Conservation (phyloP, 2,888 invertebrate genomes). For the Pristionchus arcanus region DNA sequence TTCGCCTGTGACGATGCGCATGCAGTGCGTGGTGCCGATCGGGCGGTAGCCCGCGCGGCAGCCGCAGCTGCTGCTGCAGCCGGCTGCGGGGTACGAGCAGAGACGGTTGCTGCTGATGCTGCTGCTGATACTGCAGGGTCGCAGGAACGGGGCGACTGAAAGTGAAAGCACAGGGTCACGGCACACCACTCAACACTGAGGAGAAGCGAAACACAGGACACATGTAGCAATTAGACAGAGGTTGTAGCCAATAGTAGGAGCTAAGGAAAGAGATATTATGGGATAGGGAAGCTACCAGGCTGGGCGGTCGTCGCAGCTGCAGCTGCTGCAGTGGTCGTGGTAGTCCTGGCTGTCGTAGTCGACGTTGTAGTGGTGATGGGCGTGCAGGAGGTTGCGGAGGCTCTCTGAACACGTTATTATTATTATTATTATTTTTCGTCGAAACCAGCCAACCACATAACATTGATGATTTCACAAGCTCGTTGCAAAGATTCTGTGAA, state of each 20-base stretch:
- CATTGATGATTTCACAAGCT: no score
- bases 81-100: background rate
- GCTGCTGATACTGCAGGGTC: background rate
- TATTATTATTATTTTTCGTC: background rate
- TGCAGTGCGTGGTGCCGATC: constrained; percentile 47
- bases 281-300: background rate
- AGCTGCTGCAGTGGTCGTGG: constrained; percentile 51
- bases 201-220: background rate
- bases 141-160: background rate
- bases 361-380: constrained; percentile 37
- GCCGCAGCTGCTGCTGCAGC: background rate
- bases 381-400: constrained; percentile 26
- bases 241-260: background rate
- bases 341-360: constrained; percentile 46
- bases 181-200: background rate
- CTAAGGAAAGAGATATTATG: background rate
- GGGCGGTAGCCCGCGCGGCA: constrained; percentile 49
- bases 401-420: background rate
- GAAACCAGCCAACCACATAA: no score
- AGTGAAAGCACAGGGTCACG: background rate
- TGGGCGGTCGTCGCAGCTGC: constrained; percentile 7
- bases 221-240: background rate
- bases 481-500: no score
- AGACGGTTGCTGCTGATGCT: background rate
- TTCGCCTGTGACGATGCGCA: constrained; percentile 39